Evolutionary conservation across 2,797 vertebrate species (phyloP).

Genomic region (Sebastes oblongus): DNA sequence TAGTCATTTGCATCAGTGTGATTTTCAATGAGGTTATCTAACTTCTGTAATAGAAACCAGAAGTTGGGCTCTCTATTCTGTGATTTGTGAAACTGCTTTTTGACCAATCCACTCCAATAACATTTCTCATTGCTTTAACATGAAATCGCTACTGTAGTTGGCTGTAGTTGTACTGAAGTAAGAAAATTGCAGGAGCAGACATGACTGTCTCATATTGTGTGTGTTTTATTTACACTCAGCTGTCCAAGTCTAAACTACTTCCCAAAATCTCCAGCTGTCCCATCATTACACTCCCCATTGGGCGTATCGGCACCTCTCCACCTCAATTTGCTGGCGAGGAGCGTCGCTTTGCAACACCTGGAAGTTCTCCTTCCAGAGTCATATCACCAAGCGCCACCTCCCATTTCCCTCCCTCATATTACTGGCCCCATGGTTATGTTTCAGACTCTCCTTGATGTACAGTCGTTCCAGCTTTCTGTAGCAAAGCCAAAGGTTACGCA

Average conservation of each 20-base stretch:
- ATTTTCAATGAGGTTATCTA: slow-evolving; percentile 3
- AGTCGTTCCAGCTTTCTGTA: slow-evolving; percentile 9
- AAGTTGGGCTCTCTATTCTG: background rate
- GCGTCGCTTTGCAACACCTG: slow-evolving; percentile 24
- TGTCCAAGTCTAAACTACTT: slow-evolving; percentile 27
- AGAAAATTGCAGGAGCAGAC: slow-evolving; percentile 11
- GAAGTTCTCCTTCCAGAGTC: slow-evolving; percentile 17
- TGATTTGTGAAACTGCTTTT: background rate
- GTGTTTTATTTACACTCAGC: slow-evolving; percentile 24
- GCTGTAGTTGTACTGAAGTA: background rate
- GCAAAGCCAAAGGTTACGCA: slow-evolving; percentile 52
- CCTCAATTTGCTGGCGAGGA: slow-evolving; percentile 15
- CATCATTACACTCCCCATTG: background rate
- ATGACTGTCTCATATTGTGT: slow-evolving; percentile 7
- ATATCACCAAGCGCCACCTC: slow-evolving; percentile 15
- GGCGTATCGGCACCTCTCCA: background rate
- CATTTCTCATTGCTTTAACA: slow-evolving; percentile 4
- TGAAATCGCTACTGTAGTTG: background rate
- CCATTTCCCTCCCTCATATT: slow-evolving; percentile 25
- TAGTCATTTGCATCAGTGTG: background rate
- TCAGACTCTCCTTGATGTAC: slow-evolving; percentile 39
- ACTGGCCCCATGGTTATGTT: slow-evolving; percentile 9
- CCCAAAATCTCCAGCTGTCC: slow-evolving; percentile 21
- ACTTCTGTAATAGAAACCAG: background rate
- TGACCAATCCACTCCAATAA: background rate